Percentiles rank a stretch among this genome's conserved stretches.
Evolutionary conservation across 2,113 vertebrate genomes (phyloP).

Genomic region (Holacanthus passer): DNA sequence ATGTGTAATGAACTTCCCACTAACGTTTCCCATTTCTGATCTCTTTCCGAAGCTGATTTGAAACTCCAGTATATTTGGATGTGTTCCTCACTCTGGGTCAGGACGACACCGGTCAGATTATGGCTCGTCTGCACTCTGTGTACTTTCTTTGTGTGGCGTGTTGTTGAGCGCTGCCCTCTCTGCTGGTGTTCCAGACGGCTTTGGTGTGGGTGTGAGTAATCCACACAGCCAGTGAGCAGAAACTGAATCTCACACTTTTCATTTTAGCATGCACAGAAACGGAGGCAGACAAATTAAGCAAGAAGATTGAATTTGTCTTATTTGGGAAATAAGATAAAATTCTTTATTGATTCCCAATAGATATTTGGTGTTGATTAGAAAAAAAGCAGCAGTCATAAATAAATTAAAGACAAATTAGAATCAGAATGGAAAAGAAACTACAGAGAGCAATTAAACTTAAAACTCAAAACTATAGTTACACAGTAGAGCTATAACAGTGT

Average conservation of each 20-base stretch:
- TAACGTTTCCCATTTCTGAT: neutral
- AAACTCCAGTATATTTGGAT: conserved; percentile 8
- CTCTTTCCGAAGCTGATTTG: conserved; percentile 1
- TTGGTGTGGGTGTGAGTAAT: conserved; percentile 49
- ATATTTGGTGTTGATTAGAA: neutral
- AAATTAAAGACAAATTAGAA: neutral
- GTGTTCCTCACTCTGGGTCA: conserved; percentile 5
- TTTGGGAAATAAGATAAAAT: neutral
- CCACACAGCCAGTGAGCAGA: conserved; percentile 43
- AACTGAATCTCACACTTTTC: conserved; percentile 53
- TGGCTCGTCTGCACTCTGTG: conserved; percentile 41
- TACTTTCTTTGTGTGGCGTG: conserved; percentile 36
- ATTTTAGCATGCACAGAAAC: conserved; percentile 42
- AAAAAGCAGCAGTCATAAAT: neutral
- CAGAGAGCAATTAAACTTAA: no score
- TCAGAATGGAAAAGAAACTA: neutral
- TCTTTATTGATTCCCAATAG: neutral
- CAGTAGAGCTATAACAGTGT: no score
- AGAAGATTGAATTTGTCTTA: neutral
- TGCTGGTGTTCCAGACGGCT: conserved; percentile 42
- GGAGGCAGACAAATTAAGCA: conserved; percentile 29
- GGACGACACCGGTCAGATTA: conserved; percentile 21
- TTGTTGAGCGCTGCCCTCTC: conserved; percentile 43
- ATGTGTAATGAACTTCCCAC: neutral
- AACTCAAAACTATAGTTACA: no score